A percentile compares a stretch with the other conserved stretches of the same genome.
phyloP scores from a whole-genome alignment of 2,797 vertebrate genomes.

The Danio choprae region DNA sequence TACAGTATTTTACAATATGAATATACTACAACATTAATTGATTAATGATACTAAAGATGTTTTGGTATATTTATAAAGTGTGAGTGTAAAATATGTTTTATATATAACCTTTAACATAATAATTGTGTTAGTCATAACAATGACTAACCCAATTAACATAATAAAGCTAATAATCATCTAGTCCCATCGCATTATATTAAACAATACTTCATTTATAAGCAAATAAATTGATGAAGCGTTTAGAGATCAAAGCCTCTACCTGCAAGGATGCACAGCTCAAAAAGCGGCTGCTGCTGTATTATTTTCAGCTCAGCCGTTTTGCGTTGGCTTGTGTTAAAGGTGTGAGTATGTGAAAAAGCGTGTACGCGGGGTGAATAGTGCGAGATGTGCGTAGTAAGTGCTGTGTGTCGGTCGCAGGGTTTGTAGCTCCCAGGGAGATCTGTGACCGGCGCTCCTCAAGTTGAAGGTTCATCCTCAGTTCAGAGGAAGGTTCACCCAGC shows the following conservation, averaged over 20 bases:
- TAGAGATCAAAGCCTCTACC: neutral
- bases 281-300: slow-evolving; percentile 3
- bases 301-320: slow-evolving; percentile 40
- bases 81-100: too few species aligned
- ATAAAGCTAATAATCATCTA: too few species aligned
- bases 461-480: slow-evolving; percentile 84
- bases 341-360: slow-evolving; percentile 50
- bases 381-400: slow-evolving; percentile 51
- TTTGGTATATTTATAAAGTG: too few species aligned
- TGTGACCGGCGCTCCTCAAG: slow-evolving; percentile 78
- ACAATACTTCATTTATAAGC: too few species aligned
- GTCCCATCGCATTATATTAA: too few species aligned
- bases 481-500: slow-evolving; percentile 78
- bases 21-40: too few species aligned
- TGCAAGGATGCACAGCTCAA: neutral
- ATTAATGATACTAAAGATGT: too few species aligned
- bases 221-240: too few species aligned
- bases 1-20: too few species aligned
- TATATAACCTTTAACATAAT: too few species aligned
- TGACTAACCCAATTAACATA: too few species aligned
- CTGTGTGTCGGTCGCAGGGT: slow-evolving; percentile 63
- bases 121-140: too few species aligned
- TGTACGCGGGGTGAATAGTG: slow-evolving; percentile 30
- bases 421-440: slow-evolving; percentile 78
- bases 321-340: slow-evolving; percentile 40